Percentiles rank a stretch among this genome's conserved stretches.
Evolutionary conservation across 2,113 vertebrate species (phyloP).

Genomic region (Agapornis roseicollis): DNA sequence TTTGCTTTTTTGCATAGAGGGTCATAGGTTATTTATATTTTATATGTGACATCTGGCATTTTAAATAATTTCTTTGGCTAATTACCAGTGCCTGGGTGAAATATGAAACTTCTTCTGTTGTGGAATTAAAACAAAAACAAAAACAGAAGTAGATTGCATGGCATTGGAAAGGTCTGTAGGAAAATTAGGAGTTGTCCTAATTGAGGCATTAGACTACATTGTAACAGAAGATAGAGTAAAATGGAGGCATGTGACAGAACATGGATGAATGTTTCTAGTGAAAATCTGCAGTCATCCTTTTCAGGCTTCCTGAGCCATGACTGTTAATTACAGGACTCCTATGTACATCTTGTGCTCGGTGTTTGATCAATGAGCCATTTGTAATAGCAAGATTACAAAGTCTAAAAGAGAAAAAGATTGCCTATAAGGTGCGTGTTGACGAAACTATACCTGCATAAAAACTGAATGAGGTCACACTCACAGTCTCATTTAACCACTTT

Average conservation of each 20-base stretch:
- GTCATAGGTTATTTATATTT: constrained; percentile 63
- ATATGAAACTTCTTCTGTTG: constrained; percentile 30
- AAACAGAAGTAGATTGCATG: constrained; percentile 31
- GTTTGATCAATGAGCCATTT: constrained; percentile 43
- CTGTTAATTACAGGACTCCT: not conserved
- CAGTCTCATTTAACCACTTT: constrained; percentile 22
- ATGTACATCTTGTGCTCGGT: not conserved
- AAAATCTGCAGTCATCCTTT: not conserved
- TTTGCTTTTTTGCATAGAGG: constrained; percentile 22
- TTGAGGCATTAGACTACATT: not conserved
- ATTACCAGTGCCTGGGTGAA: constrained; percentile 59
- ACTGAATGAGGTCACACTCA: not conserved
- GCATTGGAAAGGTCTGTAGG: constrained; percentile 1
- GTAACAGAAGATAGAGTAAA: not conserved
- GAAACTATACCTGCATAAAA: constrained; percentile 48
- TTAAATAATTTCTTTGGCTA: constrained; percentile 63
- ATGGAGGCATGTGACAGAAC: not conserved
- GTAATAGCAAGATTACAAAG: constrained; percentile 4
- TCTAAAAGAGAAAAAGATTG: not conserved
- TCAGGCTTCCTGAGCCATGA: not conserved
- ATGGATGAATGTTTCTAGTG: not conserved
- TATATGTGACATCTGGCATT: constrained; percentile 58
- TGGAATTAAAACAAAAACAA: constrained; percentile 43
- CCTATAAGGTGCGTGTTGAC: not conserved
- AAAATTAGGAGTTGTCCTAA: not conserved